A percentile compares a stretch with the other conserved stretches of the same genome.
Evolutionary conservation across 2,797 vertebrate species (phyloP).

Genomic region (Typhlichthys eigenmanni): DNA sequence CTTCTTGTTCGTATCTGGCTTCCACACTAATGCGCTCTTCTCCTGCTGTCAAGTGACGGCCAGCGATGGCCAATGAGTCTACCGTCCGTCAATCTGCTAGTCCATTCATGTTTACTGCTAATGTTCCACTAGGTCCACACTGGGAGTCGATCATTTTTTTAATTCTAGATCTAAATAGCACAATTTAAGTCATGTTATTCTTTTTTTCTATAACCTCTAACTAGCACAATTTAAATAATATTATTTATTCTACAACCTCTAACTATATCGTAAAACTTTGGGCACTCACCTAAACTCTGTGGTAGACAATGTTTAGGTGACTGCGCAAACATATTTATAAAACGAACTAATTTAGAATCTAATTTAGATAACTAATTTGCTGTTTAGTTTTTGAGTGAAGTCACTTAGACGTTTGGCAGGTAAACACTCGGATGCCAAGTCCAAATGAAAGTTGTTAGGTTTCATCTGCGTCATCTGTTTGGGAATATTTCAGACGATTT

Average conservation of each 20-base stretch:
- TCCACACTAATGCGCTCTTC: constrained; percentile 36
- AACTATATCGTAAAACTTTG: too few relatives aligned
- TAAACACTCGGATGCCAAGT: constrained; percentile 3
- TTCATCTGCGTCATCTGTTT: constrained; percentile 43
- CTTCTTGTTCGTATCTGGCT: constrained; percentile 45
- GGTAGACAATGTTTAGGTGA: too few relatives aligned
- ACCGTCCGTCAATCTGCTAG: constrained; percentile 3
- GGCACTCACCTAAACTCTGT: too few relatives aligned
- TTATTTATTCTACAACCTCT: too few relatives aligned
- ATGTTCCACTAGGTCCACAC: neutral
- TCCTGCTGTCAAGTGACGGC: constrained; percentile 37
- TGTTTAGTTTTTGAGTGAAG: neutral
- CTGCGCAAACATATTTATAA: too few relatives aligned
- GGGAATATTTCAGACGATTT: neutral
- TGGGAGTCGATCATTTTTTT: constrained; percentile 9
- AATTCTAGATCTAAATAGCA: too few relatives aligned
- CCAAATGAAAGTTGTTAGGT: neutral
- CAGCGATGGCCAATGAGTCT: constrained; percentile 19
- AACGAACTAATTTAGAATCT: constrained; percentile 9
- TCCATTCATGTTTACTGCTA: neutral
- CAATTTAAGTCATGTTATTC: too few relatives aligned
- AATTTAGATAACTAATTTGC: constrained; percentile 2
- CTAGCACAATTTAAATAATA: too few relatives aligned
- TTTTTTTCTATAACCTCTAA: too few relatives aligned
- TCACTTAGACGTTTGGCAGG: neutral